Evolutionary conservation across 2,797 vertebrate species (phyloP).

Genomic region (Todus mexicanus): DNA sequence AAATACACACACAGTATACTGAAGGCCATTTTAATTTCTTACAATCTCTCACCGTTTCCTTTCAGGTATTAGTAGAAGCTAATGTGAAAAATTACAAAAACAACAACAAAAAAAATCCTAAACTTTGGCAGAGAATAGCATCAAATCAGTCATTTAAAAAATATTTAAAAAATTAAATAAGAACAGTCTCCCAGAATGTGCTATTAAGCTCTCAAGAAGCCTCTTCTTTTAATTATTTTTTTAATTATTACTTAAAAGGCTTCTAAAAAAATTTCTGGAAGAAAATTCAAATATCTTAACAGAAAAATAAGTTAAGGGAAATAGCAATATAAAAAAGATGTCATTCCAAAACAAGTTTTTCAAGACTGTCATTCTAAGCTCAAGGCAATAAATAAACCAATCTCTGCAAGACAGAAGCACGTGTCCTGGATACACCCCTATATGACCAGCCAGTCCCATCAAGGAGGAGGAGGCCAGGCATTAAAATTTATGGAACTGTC

Average conservation of each 20-base stretch:
- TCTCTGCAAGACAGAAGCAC: background rate
- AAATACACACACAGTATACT: background rate
- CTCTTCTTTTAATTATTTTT: background rate
- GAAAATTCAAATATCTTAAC: constrained; percentile 15
- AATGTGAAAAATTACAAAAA: background rate
- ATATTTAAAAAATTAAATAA: constrained; percentile 18
- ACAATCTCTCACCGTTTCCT: background rate
- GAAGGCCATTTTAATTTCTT: constrained; percentile 40
- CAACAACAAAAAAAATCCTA: background rate
- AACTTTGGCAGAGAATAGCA: constrained; percentile 45
- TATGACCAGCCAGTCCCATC: background rate
- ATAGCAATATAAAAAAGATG: background rate
- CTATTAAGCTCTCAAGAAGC: background rate
- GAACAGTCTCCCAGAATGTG: constrained; percentile 18
- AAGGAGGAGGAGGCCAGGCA: background rate
- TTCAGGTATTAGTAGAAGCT: background rate
- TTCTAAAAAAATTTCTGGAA: background rate
- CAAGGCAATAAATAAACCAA: constrained; percentile 50
- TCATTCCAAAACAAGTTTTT: constrained; percentile 2
- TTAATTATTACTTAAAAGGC: background rate
- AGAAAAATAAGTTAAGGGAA: constrained; percentile 50
- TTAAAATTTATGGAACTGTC: background rate
- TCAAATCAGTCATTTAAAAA: background rate
- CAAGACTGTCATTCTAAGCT: constrained; percentile 4
- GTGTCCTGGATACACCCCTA: background rate